Percentiles rank a stretch among this genome's conserved stretches.
These are phyloP conservation scores for Pemphigus obesinymphae DNA, from an alignment of 1,140 invertebrate species.

Conservation along the genomic window DNA sequence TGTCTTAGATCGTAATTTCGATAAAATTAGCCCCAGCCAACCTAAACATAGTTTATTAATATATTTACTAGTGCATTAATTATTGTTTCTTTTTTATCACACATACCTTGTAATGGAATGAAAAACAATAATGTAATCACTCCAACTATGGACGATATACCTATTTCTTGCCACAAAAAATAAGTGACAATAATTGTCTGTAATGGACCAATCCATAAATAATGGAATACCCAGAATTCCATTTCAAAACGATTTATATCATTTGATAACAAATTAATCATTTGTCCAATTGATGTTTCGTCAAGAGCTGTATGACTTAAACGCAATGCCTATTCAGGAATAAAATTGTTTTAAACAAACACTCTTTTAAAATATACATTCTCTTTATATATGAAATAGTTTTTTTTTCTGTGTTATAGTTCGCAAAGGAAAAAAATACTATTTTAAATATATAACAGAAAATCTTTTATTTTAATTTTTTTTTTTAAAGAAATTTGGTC, in stretches of 20 bases:
- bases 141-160: constrained; percentile 68
- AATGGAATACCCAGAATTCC: constrained; percentile 64
- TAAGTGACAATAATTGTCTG: constrained; percentile 70
- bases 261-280: constrained; percentile 89
- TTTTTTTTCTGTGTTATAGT: neutral
- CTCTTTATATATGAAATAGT: too few species aligned
- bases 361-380: too few species aligned
- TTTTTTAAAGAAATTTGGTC: too few species aligned
- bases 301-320: constrained; percentile 64
- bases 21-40: constrained; percentile 65
- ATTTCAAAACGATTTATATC: constrained; percentile 73
- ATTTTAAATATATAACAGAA: too few species aligned
- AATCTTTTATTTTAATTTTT: too few species aligned
- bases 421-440: too few species aligned
- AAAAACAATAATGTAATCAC: constrained; percentile 71
- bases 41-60: constrained; percentile 79
- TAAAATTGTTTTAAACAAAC: constrained; percentile 44
- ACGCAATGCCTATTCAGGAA: constrained; percentile 55
- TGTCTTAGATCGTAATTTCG: constrained; percentile 60
- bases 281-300: constrained; percentile 76
- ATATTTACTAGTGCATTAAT: too few species aligned
- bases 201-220: constrained; percentile 75
- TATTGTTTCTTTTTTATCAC: neutral
- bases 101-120: constrained; percentile 74
- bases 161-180: constrained; percentile 71